Percentiles rank a stretch among this genome's conserved stretches.
These are phyloP conservation scores for Lethocerus indicus DNA, from an alignment of 1,140 invertebrate species.

Conservation along the genomic window DNA sequence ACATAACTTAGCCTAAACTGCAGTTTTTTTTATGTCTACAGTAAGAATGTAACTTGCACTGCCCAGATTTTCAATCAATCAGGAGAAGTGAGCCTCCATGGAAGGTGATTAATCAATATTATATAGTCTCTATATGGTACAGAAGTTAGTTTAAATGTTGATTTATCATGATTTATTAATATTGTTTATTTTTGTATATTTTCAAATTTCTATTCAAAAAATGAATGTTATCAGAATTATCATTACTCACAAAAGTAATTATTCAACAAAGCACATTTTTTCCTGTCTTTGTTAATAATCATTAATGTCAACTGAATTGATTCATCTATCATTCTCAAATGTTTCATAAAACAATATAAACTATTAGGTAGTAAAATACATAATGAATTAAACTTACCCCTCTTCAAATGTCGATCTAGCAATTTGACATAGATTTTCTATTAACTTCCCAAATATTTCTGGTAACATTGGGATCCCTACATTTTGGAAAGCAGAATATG, in stretches of 20 bases:
- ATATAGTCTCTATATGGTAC: too few species aligned
- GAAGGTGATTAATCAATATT: too few species aligned
- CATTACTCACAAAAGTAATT: background rate
- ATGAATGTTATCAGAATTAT: background rate
- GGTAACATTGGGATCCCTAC: constrained; percentile 5
- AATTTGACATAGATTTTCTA: constrained; percentile 9
- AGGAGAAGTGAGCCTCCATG: too few species aligned
- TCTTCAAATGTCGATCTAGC: constrained; percentile 11
- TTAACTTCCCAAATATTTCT: constrained; percentile 4
- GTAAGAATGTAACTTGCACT: too few species aligned
- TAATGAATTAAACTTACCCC: constrained; percentile 8
- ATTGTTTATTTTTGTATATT: too few species aligned
- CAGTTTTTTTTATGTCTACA: background rate
- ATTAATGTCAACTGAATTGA: background rate
- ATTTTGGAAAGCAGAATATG: background rate
- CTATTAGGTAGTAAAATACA: background rate
- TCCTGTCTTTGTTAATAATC: background rate
- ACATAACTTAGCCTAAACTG: background rate
- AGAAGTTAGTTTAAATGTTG: too few species aligned
- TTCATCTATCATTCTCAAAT: background rate
- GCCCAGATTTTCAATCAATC: too few species aligned
- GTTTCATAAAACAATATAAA: background rate
- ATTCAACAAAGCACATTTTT: background rate
- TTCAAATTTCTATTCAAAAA: background rate
- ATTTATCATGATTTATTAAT: too few species aligned